These are phyloP conservation scores for Eremobia ochroleuca DNA, from an alignment of 2,888 invertebrate species.

Conservation along the genomic window DNA sequence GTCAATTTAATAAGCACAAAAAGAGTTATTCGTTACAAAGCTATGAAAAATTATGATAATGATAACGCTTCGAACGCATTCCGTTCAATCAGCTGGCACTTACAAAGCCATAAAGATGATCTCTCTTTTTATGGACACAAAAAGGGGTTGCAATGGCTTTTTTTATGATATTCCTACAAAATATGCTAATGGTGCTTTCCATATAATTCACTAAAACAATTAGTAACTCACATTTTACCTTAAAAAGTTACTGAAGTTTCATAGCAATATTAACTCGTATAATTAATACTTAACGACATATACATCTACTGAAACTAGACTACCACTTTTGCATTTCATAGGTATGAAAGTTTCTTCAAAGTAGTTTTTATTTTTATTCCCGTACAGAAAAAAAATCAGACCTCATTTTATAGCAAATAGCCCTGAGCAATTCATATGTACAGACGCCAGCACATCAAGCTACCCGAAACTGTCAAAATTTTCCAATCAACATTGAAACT, in stretches of 20 bases:
- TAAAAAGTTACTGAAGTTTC: not conserved
- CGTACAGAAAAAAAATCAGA: too few relatives aligned
- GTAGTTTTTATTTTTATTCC: too few relatives aligned
- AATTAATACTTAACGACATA: not conserved
- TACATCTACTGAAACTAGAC: not conserved
- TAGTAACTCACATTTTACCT: not conserved
- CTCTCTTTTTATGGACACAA: not conserved
- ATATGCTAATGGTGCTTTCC: not conserved
- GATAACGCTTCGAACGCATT: not conserved
- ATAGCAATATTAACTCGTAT: not conserved
- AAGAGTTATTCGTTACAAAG: not conserved
- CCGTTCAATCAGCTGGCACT: conserved; percentile 21
- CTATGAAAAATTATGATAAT: conserved; percentile 19
- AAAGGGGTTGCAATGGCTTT: not conserved
- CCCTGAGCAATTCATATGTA: too few relatives aligned
- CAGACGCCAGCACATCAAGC: too few relatives aligned
- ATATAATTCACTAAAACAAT: not conserved
- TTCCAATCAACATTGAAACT: too few relatives aligned
- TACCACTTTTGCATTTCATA: not conserved
- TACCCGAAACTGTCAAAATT: too few relatives aligned
- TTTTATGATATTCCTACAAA: not conserved
- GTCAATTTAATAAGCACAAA: not conserved
- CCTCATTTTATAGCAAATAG: too few relatives aligned
- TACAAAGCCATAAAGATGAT: conserved; percentile 15
- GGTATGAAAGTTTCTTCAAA: too few relatives aligned